phyloP scores from a whole-genome alignment of 23 tunicate genomes.

The Pegea sp. region DNA sequence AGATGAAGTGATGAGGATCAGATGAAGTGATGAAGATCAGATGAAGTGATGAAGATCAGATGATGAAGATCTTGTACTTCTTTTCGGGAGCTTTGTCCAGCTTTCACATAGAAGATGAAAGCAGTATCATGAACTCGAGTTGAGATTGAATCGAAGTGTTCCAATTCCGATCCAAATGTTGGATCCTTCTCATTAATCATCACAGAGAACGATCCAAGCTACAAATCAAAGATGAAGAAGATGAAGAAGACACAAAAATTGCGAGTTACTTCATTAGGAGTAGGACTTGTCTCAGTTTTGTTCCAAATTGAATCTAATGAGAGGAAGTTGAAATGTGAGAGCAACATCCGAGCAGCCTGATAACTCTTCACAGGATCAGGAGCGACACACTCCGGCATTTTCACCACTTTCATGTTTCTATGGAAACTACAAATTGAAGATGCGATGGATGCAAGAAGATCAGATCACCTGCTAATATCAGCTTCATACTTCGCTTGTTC shows the following conservation, averaged over 20 bases:
- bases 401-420: conserved; percentile 3
- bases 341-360: conserved; percentile 69
- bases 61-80: too few species aligned
- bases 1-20: too few species aligned
- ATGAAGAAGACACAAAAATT: too few species aligned
- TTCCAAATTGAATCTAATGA: conserved; percentile 55
- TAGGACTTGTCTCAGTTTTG: too few species aligned
- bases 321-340: conserved; percentile 65
- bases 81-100: conserved; percentile 38
- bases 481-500: conserved; percentile 47
- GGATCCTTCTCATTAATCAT: conserved; percentile 51
- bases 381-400: conserved; percentile 48
- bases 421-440: not conserved
- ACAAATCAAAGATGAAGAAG: too few species aligned
- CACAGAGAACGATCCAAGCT: conserved; percentile 13
- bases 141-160: conserved; percentile 46
- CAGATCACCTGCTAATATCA: conserved; percentile 24
- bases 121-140: conserved; percentile 64
- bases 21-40: too few species aligned
- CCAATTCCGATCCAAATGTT: conserved; percentile 36
- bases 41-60: too few species aligned
- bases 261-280: too few species aligned
- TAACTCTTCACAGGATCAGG: conserved; percentile 34
- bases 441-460: not conserved
- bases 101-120: conserved; percentile 62